phyloP scores from a whole-genome alignment of 1,140 invertebrate species.

The Neodiprion lecontei region DNA sequence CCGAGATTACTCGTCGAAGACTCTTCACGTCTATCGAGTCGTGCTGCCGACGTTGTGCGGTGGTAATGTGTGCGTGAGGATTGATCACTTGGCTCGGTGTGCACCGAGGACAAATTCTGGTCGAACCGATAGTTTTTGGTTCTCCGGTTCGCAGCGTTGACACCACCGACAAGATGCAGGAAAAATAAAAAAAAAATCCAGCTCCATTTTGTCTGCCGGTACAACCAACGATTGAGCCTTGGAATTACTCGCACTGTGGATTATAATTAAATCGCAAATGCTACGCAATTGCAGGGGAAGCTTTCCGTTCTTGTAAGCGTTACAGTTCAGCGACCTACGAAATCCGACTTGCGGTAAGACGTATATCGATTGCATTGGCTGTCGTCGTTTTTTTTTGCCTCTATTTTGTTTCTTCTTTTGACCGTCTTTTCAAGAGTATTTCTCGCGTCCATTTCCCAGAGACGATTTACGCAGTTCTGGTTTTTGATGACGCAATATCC shows the following conservation, averaged over 20 bases:
- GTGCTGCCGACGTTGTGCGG: background rate
- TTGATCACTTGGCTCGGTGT: background rate
- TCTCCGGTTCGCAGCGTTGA: background rate
- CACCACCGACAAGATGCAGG: too few relatives aligned
- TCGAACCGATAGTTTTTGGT: background rate
- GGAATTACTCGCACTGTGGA: too few relatives aligned
- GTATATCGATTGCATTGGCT: background rate
- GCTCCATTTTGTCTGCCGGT: too few relatives aligned
- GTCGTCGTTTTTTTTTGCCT: background rate
- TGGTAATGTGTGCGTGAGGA: background rate
- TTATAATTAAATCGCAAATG: too few relatives aligned
- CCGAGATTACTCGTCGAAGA: background rate
- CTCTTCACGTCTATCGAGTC: too few relatives aligned
- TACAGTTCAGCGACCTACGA: too few relatives aligned
- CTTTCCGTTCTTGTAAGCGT: too few relatives aligned
- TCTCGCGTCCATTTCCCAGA: background rate
- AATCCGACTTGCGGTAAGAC: background rate
- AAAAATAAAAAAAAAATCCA: too few relatives aligned
- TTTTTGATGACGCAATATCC: conserved; percentile 1
- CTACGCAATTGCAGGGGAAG: too few relatives aligned
- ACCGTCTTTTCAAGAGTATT: background rate
- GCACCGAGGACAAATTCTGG: too few relatives aligned
- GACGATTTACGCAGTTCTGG: conserved; percentile 5
- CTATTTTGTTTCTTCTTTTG: too few relatives aligned
- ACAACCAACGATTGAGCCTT: too few relatives aligned